Percentiles rank a stretch among this genome's conserved stretches.
Conservation (phyloP, 2,797 vertebrate species). For the Molossus alvarezi region DNA sequence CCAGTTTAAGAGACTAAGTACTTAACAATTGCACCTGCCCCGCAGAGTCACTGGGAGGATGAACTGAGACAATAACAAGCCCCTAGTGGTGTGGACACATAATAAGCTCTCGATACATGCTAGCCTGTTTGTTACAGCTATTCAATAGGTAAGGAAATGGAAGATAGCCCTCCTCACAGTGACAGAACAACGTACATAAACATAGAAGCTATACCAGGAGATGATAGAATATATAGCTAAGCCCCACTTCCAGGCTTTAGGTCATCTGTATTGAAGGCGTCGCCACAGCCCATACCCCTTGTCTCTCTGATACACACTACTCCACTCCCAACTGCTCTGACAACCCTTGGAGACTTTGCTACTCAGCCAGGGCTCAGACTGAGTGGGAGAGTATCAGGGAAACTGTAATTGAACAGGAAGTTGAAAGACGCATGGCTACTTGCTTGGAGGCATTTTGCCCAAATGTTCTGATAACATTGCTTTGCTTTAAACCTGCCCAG, state of each 20-base stretch:
- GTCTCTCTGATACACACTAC: not conserved
- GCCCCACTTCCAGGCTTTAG: not conserved
- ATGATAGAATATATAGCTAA: not conserved
- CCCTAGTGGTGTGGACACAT: not conserved
- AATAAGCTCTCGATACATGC: not conserved
- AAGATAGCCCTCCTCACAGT: not conserved
- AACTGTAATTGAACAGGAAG: constrained; percentile 47
- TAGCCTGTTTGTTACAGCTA: not conserved
- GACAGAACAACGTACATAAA: not conserved
- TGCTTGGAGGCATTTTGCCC: constrained; percentile 77
- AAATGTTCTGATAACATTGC: constrained; percentile 84
- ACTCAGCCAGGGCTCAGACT: constrained; percentile 33
- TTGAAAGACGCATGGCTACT: constrained; percentile 59
- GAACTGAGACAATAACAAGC: not conserved
- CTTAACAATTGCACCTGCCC: not conserved
- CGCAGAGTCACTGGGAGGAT: not conserved
- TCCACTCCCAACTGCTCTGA: not conserved
- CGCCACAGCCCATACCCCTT: not conserved
- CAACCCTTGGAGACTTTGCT: constrained; percentile 9
- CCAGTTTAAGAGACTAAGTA: not conserved
- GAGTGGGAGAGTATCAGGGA: not conserved
- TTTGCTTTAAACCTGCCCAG: constrained; percentile 85
- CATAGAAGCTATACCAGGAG: not conserved
- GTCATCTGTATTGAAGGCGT: not conserved
- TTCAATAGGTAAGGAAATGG: not conserved